Evolutionary conservation across 2,888 invertebrate genomes (phyloP).

Genomic region (Hipparchia semele): DNA sequence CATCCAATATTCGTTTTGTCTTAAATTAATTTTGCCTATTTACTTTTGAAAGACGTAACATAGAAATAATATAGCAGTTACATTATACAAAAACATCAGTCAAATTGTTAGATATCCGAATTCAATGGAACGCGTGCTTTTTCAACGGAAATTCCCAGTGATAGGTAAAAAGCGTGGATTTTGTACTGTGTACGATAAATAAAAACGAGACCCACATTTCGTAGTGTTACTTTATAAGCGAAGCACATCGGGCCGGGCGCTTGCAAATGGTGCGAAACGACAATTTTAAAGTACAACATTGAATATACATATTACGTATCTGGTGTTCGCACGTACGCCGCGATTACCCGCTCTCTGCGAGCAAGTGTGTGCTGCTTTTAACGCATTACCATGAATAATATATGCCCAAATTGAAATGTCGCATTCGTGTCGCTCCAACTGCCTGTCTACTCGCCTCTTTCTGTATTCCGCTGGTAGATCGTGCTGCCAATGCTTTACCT

Average conservation of each 20-base stretch:
- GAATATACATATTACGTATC: constrained; percentile 71
- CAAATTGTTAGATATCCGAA: constrained; percentile 40
- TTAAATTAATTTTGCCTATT: not conserved
- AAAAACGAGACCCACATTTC: constrained; percentile 66
- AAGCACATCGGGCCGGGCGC: constrained; percentile 66
- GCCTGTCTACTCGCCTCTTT: constrained; percentile 70
- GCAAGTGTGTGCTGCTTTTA: constrained; percentile 77
- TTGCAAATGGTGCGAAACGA: constrained; percentile 79
- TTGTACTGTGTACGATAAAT: constrained; percentile 61
- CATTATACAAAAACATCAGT: constrained; percentile 52
- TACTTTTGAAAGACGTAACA: constrained; percentile 3
- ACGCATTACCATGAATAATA: constrained; percentile 83
- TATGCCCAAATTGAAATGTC: constrained; percentile 82
- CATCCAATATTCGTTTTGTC: too few species aligned
- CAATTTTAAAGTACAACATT: constrained; percentile 80
- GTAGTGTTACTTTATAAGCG: constrained; percentile 74
- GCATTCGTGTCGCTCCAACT: constrained; percentile 75
- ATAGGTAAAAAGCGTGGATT: constrained; percentile 56
- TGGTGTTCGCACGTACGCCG: constrained; percentile 71
- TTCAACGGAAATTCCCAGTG: constrained; percentile 50
- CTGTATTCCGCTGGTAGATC: constrained; percentile 66
- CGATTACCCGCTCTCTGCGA: constrained; percentile 72
- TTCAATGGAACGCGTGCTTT: constrained; percentile 40
- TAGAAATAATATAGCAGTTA: constrained; percentile 37
- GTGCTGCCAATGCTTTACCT: constrained; percentile 71